Evolutionary conservation across 2,113 vertebrate genomes (phyloP).

Genomic region (Harpagus bidentatus): DNA sequence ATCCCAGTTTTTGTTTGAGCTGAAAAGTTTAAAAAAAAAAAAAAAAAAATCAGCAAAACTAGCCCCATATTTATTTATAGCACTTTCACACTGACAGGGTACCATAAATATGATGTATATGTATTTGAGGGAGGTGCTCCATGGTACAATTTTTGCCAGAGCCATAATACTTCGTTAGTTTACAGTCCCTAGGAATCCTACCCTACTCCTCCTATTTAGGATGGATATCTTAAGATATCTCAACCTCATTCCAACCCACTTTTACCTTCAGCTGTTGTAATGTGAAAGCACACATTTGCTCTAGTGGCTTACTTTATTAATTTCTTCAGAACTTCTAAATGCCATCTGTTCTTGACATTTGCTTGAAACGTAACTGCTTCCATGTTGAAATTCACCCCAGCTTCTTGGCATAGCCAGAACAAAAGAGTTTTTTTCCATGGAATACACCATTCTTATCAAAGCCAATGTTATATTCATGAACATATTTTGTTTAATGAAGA

Average conservation of each 20-base stretch:
- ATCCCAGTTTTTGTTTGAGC: not conserved
- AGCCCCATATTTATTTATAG: not conserved
- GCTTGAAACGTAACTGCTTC: not conserved
- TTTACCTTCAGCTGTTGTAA: not conserved
- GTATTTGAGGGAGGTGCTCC: not conserved
- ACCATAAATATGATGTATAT: not conserved
- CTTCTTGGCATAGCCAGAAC: not conserved
- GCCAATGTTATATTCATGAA: not conserved
- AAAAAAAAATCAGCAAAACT: not conserved
- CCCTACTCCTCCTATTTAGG: not conserved
- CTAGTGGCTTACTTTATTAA: not conserved
- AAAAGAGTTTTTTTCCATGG: not conserved
- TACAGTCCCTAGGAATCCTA: not conserved
- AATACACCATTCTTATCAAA: not conserved
- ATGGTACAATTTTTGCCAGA: not conserved
- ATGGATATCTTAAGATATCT: not conserved
- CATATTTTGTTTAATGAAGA: not conserved
- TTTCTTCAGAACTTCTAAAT: conserved; percentile 6
- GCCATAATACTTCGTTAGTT: fast-evolving
- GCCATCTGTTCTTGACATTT: not conserved
- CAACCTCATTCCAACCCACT: not conserved
- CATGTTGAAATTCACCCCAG: not conserved
- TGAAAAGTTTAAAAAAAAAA: not conserved
- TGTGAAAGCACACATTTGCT: not conserved
- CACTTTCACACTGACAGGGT: not conserved